Conservation (phyloP, 2,113 vertebrate species). For the Puntigrus tetrazona region DNA sequence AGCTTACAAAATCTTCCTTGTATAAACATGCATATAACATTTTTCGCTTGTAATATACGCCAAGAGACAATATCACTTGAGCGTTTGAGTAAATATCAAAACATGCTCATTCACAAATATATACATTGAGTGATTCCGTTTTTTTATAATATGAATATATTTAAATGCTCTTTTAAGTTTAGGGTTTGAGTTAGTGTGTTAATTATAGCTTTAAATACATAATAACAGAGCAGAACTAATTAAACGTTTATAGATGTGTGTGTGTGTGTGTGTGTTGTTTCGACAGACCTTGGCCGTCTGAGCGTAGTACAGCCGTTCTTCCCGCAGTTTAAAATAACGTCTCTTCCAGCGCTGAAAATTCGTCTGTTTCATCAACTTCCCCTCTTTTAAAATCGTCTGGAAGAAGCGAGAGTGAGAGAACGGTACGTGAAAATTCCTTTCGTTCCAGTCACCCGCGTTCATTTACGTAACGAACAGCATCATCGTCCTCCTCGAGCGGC, state of each 20-base stretch:
- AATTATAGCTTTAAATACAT: background rate
- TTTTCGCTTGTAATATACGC: too few relatives aligned
- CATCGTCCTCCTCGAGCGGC: background rate
- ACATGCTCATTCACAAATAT: too few relatives aligned
- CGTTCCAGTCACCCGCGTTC: background rate
- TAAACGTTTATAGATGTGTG: background rate
- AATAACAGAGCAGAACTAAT: background rate
- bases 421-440: background rate
- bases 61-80: too few relatives aligned
- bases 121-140: background rate
- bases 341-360: conserved; percentile 97
- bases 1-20: too few relatives aligned
- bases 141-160: too few relatives aligned
- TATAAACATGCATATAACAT: too few relatives aligned
- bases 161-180: too few relatives aligned
- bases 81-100: too few relatives aligned
- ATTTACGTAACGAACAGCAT: background rate
- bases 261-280: background rate
- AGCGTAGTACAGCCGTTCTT: conserved; percentile 90
- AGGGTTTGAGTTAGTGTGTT: background rate
- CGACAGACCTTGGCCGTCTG: conserved; percentile 89
- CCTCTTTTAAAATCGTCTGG: conserved; percentile 93
- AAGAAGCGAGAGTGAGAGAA: background rate
- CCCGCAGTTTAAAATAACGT: conserved; percentile 94
- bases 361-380: conserved; percentile 93